These are phyloP conservation scores for Pygmarrhopalites habei DNA, from an alignment of 1,140 invertebrate species.

Conservation along the genomic window DNA sequence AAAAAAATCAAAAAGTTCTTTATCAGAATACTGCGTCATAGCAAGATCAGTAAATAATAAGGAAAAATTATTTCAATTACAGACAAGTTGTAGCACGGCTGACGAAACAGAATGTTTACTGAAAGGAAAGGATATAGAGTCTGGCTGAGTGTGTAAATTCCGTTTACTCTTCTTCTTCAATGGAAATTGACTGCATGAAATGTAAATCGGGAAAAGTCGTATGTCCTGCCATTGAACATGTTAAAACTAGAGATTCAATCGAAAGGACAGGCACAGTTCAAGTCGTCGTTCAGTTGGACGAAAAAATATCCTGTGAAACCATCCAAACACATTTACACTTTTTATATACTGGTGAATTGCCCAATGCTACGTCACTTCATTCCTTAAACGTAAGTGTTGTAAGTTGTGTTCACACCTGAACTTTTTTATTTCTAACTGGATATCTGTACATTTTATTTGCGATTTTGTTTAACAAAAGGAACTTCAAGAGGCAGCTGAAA, in stretches of 20 bases:
- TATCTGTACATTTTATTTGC: too few relatives aligned
- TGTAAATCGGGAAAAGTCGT: slow-evolving; percentile 8
- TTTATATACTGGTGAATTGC: slow-evolving; percentile 37
- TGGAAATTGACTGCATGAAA: slow-evolving; percentile 19
- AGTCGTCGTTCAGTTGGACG: slow-evolving; percentile 30
- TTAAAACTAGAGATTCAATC: slow-evolving; percentile 18
- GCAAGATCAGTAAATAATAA: too few relatives aligned
- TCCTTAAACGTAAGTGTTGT: neutral
- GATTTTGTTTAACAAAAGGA: slow-evolving; percentile 7
- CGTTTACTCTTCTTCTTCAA: slow-evolving; percentile 20
- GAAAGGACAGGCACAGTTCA: slow-evolving; percentile 27
- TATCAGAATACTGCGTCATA: too few relatives aligned
- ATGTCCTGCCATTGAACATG: slow-evolving; percentile 23
- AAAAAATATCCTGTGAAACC: slow-evolving; percentile 30
- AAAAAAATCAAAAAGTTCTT: too few relatives aligned
- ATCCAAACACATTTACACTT: slow-evolving; percentile 30
- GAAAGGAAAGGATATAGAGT: slow-evolving; percentile 3
- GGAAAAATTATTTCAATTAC: too few relatives aligned
- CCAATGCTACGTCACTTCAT: neutral
- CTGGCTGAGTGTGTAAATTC: slow-evolving; percentile 26
- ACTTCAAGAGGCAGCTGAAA: slow-evolving; percentile 25
- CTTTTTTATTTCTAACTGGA: too few relatives aligned
- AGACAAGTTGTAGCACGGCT: slow-evolving; percentile 35
- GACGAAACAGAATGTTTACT: slow-evolving; percentile 37
- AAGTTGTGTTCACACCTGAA: too few relatives aligned